Evolutionary conservation across 2,888 invertebrate species (phyloP), one percentile per base, ranked within the genome.

Genomic region (Pandemis cinnamomeana): DNA sequence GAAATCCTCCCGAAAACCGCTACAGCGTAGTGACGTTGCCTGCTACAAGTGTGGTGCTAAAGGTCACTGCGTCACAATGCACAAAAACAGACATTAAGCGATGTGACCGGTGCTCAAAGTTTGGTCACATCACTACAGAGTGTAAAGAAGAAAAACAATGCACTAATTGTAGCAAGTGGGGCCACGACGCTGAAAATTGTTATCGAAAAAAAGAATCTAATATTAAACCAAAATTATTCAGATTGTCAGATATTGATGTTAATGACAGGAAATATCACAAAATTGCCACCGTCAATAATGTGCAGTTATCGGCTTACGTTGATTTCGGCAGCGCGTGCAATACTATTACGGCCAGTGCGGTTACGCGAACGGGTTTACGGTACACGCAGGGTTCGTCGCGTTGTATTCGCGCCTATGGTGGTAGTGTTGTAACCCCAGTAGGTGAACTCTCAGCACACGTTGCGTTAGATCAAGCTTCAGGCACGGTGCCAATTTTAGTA

Each of bases 361-460:
- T 46, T 11, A 27, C 42, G 51, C 55, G 71, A 7, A 27, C 27
- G 5, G 44, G 63, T 20, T 63, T 71, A 7, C 13, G 42, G 13
- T 63, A 15, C 15, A 27, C 20, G n/a, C 20, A 42, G 8, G 55
- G 53, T 11, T 48, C 70, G 7, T 41, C 42, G 7, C 62, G 62
- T 53, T 53, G 63, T 41, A 71, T 71, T 63, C 63, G 55, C 6
- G 63, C 55, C 42, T 71, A 64, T 20, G 71, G 71, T 36, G 71
- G 71, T 53, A 63, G 27, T 55, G 5, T 42, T 41, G 46, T 71
- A 44, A 64, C 20, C 2, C 71, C 71, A 10, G 6, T 63, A 8
- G 71, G 71, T 42, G 71, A 71, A 44, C 44, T 55, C 5, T 55
- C 63, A 13, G 15, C 63, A 13, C 70, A 63, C 4, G 41, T 63